Conservation (phyloP, 2,888 invertebrate species). For the Drymonia ruficornis region DNA sequence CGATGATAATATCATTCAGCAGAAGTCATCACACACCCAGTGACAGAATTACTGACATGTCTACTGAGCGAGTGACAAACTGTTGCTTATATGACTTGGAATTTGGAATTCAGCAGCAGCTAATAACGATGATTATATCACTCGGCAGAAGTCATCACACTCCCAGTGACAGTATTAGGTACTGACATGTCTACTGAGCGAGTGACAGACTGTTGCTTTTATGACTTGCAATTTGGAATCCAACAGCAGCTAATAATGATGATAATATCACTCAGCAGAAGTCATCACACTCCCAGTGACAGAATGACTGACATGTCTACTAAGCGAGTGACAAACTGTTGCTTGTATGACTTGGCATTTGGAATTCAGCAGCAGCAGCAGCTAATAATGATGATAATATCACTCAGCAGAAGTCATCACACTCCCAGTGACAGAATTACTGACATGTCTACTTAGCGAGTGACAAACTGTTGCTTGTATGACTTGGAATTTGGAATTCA, state of each 20-base stretch:
- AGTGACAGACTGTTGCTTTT: slow-evolving; percentile 16
- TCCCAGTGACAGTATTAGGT: slow-evolving; percentile 24
- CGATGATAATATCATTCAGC: slow-evolving; percentile 6
- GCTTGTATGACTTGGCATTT: too few relatives aligned
- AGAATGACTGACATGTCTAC: slow-evolving; percentile 32
- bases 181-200: slow-evolving; percentile 19
- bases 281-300: slow-evolving; percentile 34
- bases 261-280: not conserved
- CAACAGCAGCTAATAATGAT: too few relatives aligned
- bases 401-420: slow-evolving; percentile 4
- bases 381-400: not conserved
- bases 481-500: not conserved
- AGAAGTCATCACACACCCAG: slow-evolving; percentile 21
- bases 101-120: not conserved
- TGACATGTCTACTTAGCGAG: not conserved
- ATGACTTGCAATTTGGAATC: too few relatives aligned
- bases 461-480: too few relatives aligned
- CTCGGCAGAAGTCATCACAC: slow-evolving; percentile 9
- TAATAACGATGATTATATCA: not conserved
- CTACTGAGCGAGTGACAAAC: slow-evolving; percentile 4
- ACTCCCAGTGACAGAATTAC: slow-evolving; percentile 2
- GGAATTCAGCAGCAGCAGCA: too few relatives aligned
- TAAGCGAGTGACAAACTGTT: slow-evolving; percentile 24
- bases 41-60: slow-evolving; percentile 25
- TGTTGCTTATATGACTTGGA: not conserved